These are phyloP conservation scores for Eira barbara DNA, from an alignment of 2,113 vertebrate genomes.

Conservation along the genomic window DNA sequence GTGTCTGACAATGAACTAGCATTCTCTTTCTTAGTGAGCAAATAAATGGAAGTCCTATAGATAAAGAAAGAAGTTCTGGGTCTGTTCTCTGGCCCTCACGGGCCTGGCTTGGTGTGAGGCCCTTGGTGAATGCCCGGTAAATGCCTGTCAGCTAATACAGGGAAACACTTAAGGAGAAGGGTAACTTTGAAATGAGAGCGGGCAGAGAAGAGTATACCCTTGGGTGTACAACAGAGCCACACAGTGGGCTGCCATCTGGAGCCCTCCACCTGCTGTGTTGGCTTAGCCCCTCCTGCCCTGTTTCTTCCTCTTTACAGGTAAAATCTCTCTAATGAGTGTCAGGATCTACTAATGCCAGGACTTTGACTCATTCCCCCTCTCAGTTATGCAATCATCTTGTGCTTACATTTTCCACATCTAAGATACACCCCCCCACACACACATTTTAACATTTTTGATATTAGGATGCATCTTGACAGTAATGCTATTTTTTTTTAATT, in stretches of 20 bases:
- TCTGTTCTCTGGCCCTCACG: neutral
- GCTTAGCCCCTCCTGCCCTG: neutral
- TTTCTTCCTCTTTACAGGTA: neutral
- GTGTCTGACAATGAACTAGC: neutral
- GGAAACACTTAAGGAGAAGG: too few relatives aligned
- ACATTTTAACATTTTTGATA: neutral
- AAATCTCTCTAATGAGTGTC: neutral
- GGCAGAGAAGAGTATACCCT: neutral
- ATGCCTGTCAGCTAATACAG: too few relatives aligned
- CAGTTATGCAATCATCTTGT: neutral
- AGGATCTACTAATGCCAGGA: neutral
- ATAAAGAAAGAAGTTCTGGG: neutral
- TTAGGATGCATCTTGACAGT: neutral
- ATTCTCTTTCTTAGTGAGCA: neutral
- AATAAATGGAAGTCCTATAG: neutral
- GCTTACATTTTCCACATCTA: neutral
- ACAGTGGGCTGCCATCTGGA: neutral
- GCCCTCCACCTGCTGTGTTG: neutral
- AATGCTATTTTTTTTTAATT: neutral
- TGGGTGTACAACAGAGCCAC: fast-evolving
- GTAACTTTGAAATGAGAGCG: neutral
- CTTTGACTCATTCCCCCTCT: neutral
- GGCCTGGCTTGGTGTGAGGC: neutral
- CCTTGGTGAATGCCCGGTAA: neutral
- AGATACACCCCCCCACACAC: neutral